These are phyloP conservation scores for Uloborus plumipes DNA, from an alignment of 2,888 invertebrate species.

Conservation along the genomic window DNA sequence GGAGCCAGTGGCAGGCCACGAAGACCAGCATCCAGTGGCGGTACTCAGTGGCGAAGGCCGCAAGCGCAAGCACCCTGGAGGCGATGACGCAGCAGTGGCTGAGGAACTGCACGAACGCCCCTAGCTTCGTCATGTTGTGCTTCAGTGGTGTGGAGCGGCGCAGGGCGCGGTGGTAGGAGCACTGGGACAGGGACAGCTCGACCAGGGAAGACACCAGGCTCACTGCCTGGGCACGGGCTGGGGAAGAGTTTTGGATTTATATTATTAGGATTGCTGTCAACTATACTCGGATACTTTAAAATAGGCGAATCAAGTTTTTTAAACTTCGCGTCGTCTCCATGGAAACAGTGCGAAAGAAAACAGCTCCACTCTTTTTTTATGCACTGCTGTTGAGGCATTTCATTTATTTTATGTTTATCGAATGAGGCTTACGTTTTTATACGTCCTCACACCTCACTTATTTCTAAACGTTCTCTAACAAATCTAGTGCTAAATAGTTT, in stretches of 20 bases:
- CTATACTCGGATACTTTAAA: too few species aligned
- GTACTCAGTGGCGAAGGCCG: conserved; percentile 72
- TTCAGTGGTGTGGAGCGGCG: conserved; percentile 68
- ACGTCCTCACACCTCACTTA: too few species aligned
- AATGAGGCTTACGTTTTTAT: too few species aligned
- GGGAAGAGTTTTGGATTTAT: neutral
- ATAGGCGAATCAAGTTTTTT: too few species aligned
- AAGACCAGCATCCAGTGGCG: conserved; percentile 70
- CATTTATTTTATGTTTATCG: too few species aligned
- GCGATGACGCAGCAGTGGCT: conserved; percentile 72
- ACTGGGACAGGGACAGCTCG: conserved; percentile 68
- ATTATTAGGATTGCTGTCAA: too few species aligned
- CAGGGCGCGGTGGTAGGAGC: conserved; percentile 68
- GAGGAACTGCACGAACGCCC: conserved; percentile 70
- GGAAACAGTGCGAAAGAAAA: too few species aligned
- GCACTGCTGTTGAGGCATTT: too few species aligned
- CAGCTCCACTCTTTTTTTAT: too few species aligned
- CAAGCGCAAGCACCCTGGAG: conserved; percentile 71
- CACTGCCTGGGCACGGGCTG: conserved; percentile 67
- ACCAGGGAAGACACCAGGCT: conserved; percentile 67
- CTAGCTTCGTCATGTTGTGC: conserved; percentile 69
- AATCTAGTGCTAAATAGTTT: too few species aligned
- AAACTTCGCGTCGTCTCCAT: too few species aligned
- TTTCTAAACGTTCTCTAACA: too few species aligned
- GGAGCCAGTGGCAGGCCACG: conserved; percentile 71